Conservation (phyloP, 2,113 vertebrate genomes). For the Nycticryphes semicollaris region DNA sequence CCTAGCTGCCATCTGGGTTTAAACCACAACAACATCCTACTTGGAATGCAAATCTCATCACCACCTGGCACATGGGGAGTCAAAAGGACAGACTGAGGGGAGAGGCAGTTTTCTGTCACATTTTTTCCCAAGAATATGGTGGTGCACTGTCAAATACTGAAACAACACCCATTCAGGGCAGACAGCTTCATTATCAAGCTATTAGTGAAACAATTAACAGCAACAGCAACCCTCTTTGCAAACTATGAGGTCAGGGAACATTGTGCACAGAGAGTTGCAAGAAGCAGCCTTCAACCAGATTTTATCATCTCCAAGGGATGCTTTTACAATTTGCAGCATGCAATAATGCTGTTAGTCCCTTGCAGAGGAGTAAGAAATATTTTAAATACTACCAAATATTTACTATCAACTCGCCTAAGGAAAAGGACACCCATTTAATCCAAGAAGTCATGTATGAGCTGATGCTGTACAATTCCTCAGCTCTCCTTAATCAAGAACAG, state of each 20-base stretch:
- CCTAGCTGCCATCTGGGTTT: not conserved
- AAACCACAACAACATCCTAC: not conserved
- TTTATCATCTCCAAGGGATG: not conserved
- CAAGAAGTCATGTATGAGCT: not conserved
- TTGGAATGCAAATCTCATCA: not conserved
- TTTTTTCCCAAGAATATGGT: not conserved
- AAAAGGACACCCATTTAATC: not conserved
- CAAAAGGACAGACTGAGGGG: not conserved
- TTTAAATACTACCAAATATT: not conserved
- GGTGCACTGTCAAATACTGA: not conserved
- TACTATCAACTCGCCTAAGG: not conserved
- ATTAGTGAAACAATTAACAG: not conserved
- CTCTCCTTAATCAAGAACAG: not conserved
- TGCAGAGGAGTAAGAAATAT: not conserved
- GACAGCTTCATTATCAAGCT: not conserved
- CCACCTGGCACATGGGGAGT: rapidly evolving
- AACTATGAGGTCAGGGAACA: not conserved
- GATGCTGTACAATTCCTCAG: not conserved
- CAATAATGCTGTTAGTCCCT: not conserved
- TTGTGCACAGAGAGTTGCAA: not conserved
- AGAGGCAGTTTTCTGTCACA: not conserved
- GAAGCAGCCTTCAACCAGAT: not conserved
- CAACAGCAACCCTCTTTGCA: not conserved
- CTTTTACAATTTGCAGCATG: not conserved
- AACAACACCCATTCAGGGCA: not conserved